Conservation (phyloP, 2,797 vertebrate genomes). For the Hirundo rustica region DNA sequence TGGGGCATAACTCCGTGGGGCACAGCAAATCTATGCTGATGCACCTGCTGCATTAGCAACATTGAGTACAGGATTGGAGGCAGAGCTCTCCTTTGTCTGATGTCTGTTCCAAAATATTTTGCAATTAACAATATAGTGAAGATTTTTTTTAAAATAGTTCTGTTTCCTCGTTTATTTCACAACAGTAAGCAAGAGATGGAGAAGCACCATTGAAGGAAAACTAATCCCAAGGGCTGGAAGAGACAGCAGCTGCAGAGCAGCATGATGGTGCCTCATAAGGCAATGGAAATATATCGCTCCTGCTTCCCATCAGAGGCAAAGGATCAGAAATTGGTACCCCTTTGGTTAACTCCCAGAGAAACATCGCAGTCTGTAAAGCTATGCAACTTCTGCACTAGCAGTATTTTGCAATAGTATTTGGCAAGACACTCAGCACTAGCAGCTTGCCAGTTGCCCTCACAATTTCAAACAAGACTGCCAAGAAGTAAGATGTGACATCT, state of each 20-base stretch:
- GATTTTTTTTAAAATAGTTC: not conserved
- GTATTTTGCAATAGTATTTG: conserved; percentile 14
- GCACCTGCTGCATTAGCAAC: not conserved
- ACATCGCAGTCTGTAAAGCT: not conserved
- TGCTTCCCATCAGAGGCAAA: not conserved
- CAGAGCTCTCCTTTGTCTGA: not conserved
- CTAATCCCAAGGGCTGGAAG: not conserved
- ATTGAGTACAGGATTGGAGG: not conserved
- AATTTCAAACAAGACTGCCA: conserved; percentile 14
- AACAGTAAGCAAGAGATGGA: not conserved
- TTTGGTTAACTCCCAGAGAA: not conserved
- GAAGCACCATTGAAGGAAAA: not conserved
- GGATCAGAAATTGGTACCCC: not conserved
- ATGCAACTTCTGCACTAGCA: not conserved
- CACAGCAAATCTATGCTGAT: not conserved
- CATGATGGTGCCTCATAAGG: not conserved
- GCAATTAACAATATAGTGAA: not conserved
- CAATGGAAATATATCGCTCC: rapidly evolving
- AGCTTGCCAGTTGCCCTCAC: not conserved
- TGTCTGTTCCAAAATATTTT: not conserved
- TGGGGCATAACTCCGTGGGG: not conserved
- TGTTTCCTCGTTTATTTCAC: not conserved
- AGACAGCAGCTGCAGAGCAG: not conserved
- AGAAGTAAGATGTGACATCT: not conserved
- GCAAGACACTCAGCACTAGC: not conserved